A percentile compares a stretch with the other conserved stretches of the same genome.
Conservation (phyloP, 2,797 vertebrate species). For the Buceros bicornis region DNA sequence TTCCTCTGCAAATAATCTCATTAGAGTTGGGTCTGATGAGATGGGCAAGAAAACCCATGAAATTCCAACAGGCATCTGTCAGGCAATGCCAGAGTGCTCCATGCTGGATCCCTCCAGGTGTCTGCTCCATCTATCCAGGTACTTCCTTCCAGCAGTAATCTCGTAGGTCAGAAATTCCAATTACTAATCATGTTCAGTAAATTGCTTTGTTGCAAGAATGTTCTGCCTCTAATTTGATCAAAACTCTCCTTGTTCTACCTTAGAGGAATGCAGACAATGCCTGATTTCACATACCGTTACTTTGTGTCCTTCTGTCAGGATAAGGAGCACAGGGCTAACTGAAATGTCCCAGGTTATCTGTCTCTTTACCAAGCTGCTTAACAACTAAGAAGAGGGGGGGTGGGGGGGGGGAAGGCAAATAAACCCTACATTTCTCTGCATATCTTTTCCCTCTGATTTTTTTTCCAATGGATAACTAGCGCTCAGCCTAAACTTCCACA, state of each 20-base stretch:
- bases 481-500: not conserved
- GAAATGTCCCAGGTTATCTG: not conserved
- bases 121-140: not conserved
- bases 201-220: not conserved
- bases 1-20: not conserved
- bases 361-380: not conserved
- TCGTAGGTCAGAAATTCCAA: not conserved
- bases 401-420: accelerated
- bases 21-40: not conserved
- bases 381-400: not conserved
- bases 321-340: not conserved
- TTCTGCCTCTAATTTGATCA: not conserved
- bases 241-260: not conserved
- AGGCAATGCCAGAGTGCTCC: not conserved
- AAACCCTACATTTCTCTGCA: not conserved
- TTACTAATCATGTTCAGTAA: not conserved
- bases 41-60: not conserved
- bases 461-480: not conserved
- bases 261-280: not conserved
- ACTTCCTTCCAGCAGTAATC: not conserved
- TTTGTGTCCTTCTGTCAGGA: not conserved
- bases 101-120: not conserved
- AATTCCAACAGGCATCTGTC: not conserved
- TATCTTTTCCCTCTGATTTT: not conserved
- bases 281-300: not conserved